These are phyloP conservation scores for Campylomormyrus numenius DNA, from an alignment of 2,113 vertebrate species.

Conservation along the genomic window DNA sequence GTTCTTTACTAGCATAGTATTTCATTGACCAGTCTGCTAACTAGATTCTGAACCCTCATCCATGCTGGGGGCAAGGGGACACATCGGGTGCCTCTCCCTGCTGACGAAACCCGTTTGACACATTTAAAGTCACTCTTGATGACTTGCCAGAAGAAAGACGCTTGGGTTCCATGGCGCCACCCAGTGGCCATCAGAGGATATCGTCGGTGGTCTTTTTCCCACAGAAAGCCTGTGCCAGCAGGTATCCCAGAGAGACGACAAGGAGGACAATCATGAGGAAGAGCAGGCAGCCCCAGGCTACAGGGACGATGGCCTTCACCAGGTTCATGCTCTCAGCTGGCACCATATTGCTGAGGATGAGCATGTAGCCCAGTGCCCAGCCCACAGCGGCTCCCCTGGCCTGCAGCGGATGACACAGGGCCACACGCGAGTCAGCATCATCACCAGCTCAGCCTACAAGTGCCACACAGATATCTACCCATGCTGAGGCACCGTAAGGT, in stretches of 20 bases:
- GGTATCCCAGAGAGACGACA: slow-evolving; percentile 17
- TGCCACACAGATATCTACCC: neutral
- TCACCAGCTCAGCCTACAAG: neutral
- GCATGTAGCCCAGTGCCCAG: slow-evolving; percentile 75
- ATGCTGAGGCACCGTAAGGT: neutral
- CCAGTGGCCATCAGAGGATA: neutral
- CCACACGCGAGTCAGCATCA: neutral
- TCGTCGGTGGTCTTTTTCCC: neutral
- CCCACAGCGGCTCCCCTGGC: slow-evolving; percentile 43
- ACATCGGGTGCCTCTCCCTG: neutral
- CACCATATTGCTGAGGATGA: slow-evolving; percentile 68
- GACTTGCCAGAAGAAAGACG: neutral
- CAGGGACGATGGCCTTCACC: slow-evolving; percentile 33
- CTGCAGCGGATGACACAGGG: slow-evolving; percentile 35
- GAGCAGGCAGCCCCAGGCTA: slow-evolving; percentile 47
- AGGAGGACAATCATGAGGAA: slow-evolving; percentile 38
- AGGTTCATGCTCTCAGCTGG: slow-evolving; percentile 17
- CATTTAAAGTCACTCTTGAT: neutral
- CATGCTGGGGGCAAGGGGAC: neutral
- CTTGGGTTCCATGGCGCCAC: neutral
- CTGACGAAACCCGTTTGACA: neutral
- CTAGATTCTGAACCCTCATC: neutral
- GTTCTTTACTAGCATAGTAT: neutral
- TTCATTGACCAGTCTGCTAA: neutral
- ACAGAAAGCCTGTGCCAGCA: slow-evolving; percentile 1